Conservation (phyloP, 2,888 invertebrate species). For the Hypselothyrea guttata region DNA sequence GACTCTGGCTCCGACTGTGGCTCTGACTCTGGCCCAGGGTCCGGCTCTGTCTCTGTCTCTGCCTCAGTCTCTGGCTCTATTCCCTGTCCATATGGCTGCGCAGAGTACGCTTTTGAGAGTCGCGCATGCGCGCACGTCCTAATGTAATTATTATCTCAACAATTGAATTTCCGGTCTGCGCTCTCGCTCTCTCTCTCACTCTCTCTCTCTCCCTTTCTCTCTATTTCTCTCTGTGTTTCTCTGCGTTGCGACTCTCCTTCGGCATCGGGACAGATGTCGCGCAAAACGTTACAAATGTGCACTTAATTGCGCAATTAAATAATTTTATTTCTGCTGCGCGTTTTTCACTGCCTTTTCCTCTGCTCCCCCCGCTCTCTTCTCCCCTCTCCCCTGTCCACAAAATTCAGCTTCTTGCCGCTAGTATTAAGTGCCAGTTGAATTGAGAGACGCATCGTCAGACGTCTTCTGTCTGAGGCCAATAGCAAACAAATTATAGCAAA, state of each 20-base stretch:
- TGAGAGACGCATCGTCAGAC: constrained; percentile 18
- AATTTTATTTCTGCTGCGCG: constrained; percentile 73
- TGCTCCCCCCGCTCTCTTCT: constrained; percentile 12
- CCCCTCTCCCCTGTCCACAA: background rate
- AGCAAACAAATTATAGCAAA: constrained; percentile 63
- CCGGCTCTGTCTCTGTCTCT: background rate
- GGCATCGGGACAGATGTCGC: constrained; percentile 71
- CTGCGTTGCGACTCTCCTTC: constrained; percentile 26
- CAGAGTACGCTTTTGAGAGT: too few relatives aligned
- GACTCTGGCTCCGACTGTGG: constrained; percentile 7
- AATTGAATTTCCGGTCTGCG: constrained; percentile 80
- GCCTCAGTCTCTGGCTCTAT: background rate
- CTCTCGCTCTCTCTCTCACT: constrained; percentile 22
- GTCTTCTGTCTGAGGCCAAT: constrained; percentile 23
- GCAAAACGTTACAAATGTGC: constrained; percentile 79
- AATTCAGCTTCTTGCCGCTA: constrained; percentile 5
- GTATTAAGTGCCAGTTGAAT: constrained; percentile 48
- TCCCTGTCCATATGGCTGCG: constrained; percentile 26
- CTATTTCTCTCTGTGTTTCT: too few relatives aligned
- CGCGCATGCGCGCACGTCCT: constrained; percentile 78
- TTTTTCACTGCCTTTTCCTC: constrained; percentile 25
- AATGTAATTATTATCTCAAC: constrained; percentile 80
- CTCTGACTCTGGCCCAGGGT: too few relatives aligned
- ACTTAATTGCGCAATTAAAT: constrained; percentile 81
- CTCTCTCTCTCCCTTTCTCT: constrained; percentile 24